A percentile compares a stretch with the other conserved stretches of the same genome.
Conservation (phyloP, 2,113 vertebrate species). For the Archilochus colubris region DNA sequence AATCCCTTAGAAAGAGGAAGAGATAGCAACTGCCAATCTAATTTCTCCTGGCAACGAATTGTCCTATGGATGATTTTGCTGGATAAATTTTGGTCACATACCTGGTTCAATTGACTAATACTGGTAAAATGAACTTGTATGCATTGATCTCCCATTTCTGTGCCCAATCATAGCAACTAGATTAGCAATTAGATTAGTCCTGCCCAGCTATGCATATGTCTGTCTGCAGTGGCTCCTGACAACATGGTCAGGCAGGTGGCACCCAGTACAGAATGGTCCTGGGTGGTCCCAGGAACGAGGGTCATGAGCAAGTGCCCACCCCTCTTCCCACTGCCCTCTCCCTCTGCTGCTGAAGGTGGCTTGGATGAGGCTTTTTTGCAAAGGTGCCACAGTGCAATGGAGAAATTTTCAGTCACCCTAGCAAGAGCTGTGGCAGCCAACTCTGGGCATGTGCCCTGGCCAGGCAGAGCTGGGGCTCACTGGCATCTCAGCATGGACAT, state of each 20-base stretch:
- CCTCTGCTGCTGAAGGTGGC: neutral
- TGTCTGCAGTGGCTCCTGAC: neutral
- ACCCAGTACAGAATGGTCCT: neutral
- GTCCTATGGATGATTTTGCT: neutral
- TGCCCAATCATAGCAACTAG: neutral
- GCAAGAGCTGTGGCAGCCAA: neutral
- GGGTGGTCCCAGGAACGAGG: neutral
- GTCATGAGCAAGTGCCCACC: neutral
- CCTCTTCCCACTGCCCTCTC: rapidly evolving
- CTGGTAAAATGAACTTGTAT: neutral
- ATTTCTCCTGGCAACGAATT: neutral
- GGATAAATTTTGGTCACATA: neutral
- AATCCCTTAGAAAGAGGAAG: neutral
- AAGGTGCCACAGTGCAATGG: rapidly evolving
- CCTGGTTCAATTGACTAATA: neutral
- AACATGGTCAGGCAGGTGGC: neutral
- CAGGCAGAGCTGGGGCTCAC: neutral
- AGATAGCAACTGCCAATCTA: neutral
- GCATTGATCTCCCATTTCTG: neutral
- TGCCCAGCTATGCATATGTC: rapidly evolving
- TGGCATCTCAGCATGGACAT: neutral
- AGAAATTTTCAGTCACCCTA: neutral
- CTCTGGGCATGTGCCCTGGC: neutral
- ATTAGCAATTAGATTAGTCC: no score
- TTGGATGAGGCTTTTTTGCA: rapidly evolving